Evolutionary conservation across 2,888 invertebrate species (phyloP).

Genomic region (Drosophila dives): DNA sequence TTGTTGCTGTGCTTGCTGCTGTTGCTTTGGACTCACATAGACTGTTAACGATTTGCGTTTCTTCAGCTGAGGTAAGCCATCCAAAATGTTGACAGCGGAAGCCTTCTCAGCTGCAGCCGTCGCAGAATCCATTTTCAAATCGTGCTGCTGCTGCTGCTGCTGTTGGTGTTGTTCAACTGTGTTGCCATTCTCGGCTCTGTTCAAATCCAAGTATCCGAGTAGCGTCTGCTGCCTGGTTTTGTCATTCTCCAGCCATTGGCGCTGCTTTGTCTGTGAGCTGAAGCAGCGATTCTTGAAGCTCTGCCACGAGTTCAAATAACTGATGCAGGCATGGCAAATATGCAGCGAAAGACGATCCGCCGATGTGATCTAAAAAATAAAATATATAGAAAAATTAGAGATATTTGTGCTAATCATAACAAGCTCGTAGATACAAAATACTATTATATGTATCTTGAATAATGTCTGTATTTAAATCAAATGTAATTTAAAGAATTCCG

Average conservation of each 20-base stretch:
- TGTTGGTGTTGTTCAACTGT: conserved; percentile 28
- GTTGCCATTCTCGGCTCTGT: conserved; percentile 66
- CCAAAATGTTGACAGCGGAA: conserved; percentile 75
- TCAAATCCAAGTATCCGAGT: conserved; percentile 66
- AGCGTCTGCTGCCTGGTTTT: conserved; percentile 60
- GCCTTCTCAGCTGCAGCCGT: conserved; percentile 49
- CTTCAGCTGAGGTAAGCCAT: conserved; percentile 83
- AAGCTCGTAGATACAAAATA: no score
- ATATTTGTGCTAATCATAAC: background rate
- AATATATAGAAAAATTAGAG: background rate
- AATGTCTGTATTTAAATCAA: background rate
- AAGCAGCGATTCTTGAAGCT: conserved; percentile 85
- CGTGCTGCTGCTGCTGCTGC: conserved; percentile 39
- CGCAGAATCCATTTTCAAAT: conserved; percentile 45
- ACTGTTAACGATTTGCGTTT: conserved; percentile 84
- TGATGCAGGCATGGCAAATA: conserved; percentile 85
- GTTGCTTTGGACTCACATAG: conserved; percentile 81
- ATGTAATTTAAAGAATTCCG: background rate
- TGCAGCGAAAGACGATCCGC: conserved; percentile 83
- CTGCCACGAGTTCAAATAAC: conserved; percentile 85
- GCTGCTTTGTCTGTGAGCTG: conserved; percentile 83
- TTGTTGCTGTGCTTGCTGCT: conserved; percentile 59
- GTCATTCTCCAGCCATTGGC: conserved; percentile 81
- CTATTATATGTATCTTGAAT: background rate
- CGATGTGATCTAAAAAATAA: conserved; percentile 75